Evolutionary conservation across 2,113 vertebrate species (phyloP).

Genomic region (Numida meleagris): DNA sequence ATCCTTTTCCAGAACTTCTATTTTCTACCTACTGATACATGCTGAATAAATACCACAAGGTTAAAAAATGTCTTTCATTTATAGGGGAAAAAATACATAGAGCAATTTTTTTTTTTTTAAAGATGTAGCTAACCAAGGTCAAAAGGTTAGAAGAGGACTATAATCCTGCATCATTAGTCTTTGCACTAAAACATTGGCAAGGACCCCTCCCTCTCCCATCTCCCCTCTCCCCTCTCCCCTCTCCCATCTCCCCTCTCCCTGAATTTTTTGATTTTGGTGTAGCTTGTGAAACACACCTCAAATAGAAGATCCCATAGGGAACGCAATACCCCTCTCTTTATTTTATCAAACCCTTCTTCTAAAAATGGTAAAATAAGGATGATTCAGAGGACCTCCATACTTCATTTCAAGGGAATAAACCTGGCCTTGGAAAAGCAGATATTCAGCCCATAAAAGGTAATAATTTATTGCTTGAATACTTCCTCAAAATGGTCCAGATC

Average conservation of each 20-base stretch:
- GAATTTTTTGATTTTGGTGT: not conserved
- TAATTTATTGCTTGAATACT: not conserved
- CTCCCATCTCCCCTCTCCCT: too few species aligned
- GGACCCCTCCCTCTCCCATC: not conserved
- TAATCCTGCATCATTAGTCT: constrained; percentile 19
- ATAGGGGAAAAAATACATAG: not conserved
- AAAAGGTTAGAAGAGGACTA: constrained; percentile 35
- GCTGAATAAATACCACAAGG: not conserved
- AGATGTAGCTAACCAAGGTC: constrained; percentile 33
- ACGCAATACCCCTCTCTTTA: not conserved
- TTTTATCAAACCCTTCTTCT: not conserved
- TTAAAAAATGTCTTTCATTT: constrained; percentile 46
- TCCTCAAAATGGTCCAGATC: not conserved
- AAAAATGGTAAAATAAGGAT: not conserved
- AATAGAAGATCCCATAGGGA: not conserved
- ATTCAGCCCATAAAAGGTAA: not conserved
- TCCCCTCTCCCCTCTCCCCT: too few species aligned
- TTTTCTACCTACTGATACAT: not conserved
- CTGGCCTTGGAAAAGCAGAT: not conserved
- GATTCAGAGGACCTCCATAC: not conserved
- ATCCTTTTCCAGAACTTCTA: not conserved
- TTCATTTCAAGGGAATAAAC: not conserved
- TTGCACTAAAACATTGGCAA: constrained; percentile 42
- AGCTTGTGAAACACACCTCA: not conserved
- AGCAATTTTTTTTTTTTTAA: constrained; percentile 41